Percentiles rank a stretch among this genome's conserved stretches.
phyloP scores from a whole-genome alignment of 2,797 vertebrate genomes.

The Rousettus madagascariensis region DNA sequence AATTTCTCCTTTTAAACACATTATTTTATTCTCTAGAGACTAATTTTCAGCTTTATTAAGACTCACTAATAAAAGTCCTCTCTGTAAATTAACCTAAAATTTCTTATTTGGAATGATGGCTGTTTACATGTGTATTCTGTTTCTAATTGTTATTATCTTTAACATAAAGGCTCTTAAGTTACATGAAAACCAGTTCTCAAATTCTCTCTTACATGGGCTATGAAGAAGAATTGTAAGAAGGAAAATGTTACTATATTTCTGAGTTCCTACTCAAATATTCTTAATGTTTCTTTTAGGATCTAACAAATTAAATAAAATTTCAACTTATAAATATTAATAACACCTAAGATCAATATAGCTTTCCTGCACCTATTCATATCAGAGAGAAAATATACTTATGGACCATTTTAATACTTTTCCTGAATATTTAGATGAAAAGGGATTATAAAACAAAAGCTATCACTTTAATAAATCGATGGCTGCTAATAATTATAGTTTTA shows the following conservation, averaged over 20 bases:
- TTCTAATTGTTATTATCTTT: slow-evolving; percentile 8
- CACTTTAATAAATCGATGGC: slow-evolving; percentile 52
- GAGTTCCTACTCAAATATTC: slow-evolving; percentile 26
- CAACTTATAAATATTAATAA: slow-evolving; percentile 55
- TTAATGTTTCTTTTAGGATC: slow-evolving; percentile 52
- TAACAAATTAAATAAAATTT: slow-evolving; percentile 41
- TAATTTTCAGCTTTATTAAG: slow-evolving; percentile 42
- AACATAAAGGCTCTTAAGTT: slow-evolving; percentile 29
- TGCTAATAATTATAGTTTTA: slow-evolving; percentile 50
- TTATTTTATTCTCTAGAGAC: neutral
- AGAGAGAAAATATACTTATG: slow-evolving; percentile 36
- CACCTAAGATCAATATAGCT: slow-evolving; percentile 24
- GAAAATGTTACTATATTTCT: neutral
- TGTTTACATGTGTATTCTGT: slow-evolving; percentile 13
- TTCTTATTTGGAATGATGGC: neutral
- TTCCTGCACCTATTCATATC: slow-evolving; percentile 46
- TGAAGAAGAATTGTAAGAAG: neutral
- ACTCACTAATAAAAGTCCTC: slow-evolving; percentile 13
- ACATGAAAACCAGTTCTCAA: neutral
- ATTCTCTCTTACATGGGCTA: neutral
- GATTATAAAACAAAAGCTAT: neutral
- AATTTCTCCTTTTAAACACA: neutral
- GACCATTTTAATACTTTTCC: neutral
- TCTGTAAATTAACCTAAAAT: neutral
- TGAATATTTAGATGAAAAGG: neutral